phyloP scores from a whole-genome alignment of 2,113 vertebrate species.

The Girardinichthys multiradiatus region DNA sequence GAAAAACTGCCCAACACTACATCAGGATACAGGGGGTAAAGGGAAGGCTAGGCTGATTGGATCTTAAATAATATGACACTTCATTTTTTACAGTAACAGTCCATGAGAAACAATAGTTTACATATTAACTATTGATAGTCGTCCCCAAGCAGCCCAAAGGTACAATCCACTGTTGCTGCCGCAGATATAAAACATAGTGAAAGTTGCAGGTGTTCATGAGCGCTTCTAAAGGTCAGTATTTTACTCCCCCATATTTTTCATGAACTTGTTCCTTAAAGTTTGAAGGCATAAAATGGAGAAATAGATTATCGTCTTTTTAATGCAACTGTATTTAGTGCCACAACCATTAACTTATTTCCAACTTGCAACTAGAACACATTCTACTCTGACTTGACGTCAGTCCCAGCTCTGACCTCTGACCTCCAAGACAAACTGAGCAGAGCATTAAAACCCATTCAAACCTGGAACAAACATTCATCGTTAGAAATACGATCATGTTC shows the following conservation, averaged over 20 bases:
- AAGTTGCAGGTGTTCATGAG: background rate
- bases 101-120: constrained; percentile 27
- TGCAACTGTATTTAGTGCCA: too few species aligned
- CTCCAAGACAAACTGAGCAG: too few species aligned
- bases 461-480: too few species aligned
- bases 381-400: too few species aligned
- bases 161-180: background rate
- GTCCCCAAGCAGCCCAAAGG: background rate
- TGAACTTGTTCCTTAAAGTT: background rate
- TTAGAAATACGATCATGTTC: too few species aligned
- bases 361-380: too few species aligned
- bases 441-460: too few species aligned
- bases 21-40: constrained; percentile 41
- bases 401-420: too few species aligned
- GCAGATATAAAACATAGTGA: background rate
- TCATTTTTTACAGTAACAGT: constrained; percentile 51
- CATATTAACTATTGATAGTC: constrained; percentile 18
- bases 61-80: constrained; percentile 30
- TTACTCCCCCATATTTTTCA: background rate
- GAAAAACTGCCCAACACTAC: constrained; percentile 43
- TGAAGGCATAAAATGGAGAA: background rate
- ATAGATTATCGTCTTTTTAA: background rate
- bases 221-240: background rate
- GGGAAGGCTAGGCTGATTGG: constrained; percentile 47
- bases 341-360: too few species aligned